These are phyloP conservation scores for Caenorhabditis latens DNA, from an alignment of 1,140 invertebrate species.

Conservation along the genomic window DNA sequence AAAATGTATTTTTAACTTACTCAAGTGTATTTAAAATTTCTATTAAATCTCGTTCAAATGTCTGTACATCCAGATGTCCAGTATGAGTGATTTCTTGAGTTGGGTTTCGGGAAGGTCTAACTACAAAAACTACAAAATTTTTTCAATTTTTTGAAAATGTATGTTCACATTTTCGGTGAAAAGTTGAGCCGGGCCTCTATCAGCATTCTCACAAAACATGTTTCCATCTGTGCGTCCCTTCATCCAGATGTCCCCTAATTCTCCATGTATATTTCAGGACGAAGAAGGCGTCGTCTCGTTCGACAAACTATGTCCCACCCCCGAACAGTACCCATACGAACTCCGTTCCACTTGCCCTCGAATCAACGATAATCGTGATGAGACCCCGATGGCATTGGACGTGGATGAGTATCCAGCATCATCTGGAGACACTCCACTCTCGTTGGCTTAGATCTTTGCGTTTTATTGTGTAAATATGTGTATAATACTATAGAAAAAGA, in stretches of 20 bases:
- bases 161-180: no score
- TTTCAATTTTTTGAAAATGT: no score
- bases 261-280: slow-evolving; percentile 56
- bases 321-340: slow-evolving; percentile 10
- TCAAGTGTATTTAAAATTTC: no score
- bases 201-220: no score
- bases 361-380: background rate
- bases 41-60: no score
- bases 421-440: slow-evolving; percentile 13
- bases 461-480: background rate
- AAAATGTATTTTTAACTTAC: no score
- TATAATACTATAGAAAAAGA: background rate
- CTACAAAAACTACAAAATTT: no score
- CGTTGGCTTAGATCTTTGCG: background rate
- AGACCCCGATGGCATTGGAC: slow-evolving; percentile 2
- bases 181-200: no score
- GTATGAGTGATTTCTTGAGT: no score
- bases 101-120: no score
- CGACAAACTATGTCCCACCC: slow-evolving; percentile 42
- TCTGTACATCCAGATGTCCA: no score
- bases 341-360: slow-evolving; percentile 34
- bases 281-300: slow-evolving; percentile 63
- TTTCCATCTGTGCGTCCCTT: no score
- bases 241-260: background rate
- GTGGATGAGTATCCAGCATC: slow-evolving; percentile 11